phyloP scores from a whole-genome alignment of 2,113 vertebrate species.

The Girardinichthys multiradiatus region DNA sequence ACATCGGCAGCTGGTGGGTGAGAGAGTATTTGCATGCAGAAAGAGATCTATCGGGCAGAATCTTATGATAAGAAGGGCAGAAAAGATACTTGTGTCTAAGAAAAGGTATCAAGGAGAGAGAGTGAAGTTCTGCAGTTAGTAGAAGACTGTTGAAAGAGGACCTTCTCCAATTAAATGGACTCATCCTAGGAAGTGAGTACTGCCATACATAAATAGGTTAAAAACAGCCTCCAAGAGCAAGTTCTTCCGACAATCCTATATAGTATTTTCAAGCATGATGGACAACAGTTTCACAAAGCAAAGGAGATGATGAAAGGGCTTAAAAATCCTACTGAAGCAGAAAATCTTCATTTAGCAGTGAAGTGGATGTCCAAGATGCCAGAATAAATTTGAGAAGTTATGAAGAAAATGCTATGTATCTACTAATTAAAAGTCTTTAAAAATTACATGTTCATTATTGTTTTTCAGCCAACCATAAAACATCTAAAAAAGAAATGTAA shows the following conservation, averaged over 20 bases:
- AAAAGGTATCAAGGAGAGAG: neutral
- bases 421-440: neutral
- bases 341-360: neutral
- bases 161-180: neutral
- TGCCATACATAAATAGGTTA: neutral
- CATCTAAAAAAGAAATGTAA: neutral
- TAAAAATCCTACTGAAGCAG: neutral
- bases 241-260: neutral
- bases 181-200: neutral
- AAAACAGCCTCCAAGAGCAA: neutral
- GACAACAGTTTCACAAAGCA: no score
- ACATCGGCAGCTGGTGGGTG: neutral
- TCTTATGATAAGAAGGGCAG: neutral
- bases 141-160: neutral
- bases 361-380: neutral
- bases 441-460: neutral
- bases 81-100: neutral
- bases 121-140: neutral
- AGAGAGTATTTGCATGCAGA: neutral
- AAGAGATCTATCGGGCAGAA: neutral
- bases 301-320: neutral
- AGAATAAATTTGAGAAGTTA: neutral
- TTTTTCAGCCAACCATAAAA: neutral
- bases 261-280: neutral
- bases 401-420: neutral